These are phyloP conservation scores for Mixornis gularis DNA, from an alignment of 2,113 vertebrate species.

Conservation along the genomic window DNA sequence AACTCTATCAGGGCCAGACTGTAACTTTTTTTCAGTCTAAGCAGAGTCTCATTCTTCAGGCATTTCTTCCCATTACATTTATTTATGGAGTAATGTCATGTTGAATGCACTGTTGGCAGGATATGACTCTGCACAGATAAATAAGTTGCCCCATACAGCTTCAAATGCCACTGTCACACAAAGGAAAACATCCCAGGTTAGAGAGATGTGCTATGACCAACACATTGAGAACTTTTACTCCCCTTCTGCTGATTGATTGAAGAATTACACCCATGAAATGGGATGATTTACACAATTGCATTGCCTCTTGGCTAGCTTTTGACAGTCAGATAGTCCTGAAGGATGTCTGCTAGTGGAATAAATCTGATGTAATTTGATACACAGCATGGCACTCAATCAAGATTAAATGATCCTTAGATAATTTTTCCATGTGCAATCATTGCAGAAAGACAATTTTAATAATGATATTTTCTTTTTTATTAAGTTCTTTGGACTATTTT, in stretches of 20 bases:
- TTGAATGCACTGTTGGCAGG: background rate
- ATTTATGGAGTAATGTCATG: background rate
- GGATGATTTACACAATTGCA: background rate
- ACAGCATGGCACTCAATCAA: background rate
- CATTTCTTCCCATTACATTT: background rate
- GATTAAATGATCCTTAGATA: background rate
- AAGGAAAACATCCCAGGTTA: background rate
- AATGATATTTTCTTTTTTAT: background rate
- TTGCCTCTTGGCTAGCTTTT: background rate
- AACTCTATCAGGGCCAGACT: background rate
- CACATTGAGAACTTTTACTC: background rate
- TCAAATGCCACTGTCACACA: background rate
- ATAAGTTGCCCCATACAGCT: background rate
- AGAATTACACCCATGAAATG: constrained; percentile 14
- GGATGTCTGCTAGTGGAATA: background rate
- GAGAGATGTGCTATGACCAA: background rate
- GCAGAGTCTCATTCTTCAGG: background rate
- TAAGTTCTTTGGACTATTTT: background rate
- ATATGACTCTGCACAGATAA: background rate
- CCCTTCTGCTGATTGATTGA: background rate
- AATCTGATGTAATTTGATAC: background rate
- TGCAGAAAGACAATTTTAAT: background rate
- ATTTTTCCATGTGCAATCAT: background rate
- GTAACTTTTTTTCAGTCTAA: background rate
- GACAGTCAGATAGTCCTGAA: constrained; percentile 23